These are phyloP conservation scores for Pomacea canaliculata DNA, from an alignment of 2,888 invertebrate species.

Conservation along the genomic window DNA sequence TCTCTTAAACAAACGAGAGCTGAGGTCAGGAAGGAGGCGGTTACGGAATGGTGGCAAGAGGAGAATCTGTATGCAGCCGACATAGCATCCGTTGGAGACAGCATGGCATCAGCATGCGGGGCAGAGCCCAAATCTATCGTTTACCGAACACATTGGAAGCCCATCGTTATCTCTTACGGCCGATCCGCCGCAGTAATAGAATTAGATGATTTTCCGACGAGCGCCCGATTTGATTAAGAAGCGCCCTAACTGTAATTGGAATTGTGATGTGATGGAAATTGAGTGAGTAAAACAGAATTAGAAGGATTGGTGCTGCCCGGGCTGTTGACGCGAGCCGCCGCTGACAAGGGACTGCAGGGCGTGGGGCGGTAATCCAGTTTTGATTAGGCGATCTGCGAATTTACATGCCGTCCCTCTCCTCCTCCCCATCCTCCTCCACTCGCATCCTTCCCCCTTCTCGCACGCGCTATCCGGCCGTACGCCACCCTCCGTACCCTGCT, in stretches of 20 bases:
- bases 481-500: too few species aligned
- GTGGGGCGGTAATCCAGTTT: constrained; percentile 33
- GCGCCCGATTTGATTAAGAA: constrained; percentile 38
- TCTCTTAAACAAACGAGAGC: constrained; percentile 21
- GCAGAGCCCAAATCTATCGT: constrained; percentile 27
- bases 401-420: constrained; percentile 25
- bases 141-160: constrained; percentile 26
- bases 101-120: constrained; percentile 6
- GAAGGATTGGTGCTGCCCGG: constrained; percentile 28
- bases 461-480: too few species aligned
- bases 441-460: too few species aligned
- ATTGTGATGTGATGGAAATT: constrained; percentile 39
- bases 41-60: constrained; percentile 18
- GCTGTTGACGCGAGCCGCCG: constrained; percentile 13
- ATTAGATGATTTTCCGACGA: constrained; percentile 32
- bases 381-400: constrained; percentile 35
- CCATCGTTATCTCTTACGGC: constrained; percentile 27
- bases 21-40: constrained; percentile 8
- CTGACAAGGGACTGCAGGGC: neutral
- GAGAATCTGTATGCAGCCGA: constrained; percentile 24
- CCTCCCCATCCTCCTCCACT: neutral
- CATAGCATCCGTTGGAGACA: constrained; percentile 19
- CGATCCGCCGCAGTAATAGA: constrained; percentile 32
- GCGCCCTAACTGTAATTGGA: constrained; percentile 39
- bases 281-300: constrained; percentile 42